These are phyloP conservation scores for Sarcophaga subvicina DNA, from an alignment of 2,888 invertebrate genomes.

Conservation along the genomic window DNA sequence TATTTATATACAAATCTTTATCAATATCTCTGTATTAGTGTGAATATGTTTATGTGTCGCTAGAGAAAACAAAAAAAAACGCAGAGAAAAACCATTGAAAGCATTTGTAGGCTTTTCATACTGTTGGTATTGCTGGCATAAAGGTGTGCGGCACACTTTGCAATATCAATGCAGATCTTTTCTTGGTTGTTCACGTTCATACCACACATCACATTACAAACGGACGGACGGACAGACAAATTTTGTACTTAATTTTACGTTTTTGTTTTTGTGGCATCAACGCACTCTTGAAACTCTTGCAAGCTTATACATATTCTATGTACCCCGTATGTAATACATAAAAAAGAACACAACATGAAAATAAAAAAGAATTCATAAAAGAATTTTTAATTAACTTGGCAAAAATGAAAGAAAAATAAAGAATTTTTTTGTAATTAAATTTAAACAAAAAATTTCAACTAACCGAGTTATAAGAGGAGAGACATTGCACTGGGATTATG, in stretches of 20 bases:
- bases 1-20: too few species aligned
- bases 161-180: conserved; percentile 61
- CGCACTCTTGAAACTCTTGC: conserved; percentile 18
- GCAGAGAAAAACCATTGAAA: neutral
- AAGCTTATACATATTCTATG: neutral
- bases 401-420: conserved; percentile 47
- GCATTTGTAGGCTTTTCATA: conserved; percentile 5
- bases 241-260: neutral
- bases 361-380: conserved; percentile 31
- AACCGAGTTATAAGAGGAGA: neutral
- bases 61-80: neutral
- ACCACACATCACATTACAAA: neutral
- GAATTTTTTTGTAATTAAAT: conserved; percentile 39
- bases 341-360: neutral
- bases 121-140: neutral
- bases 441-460: conserved; percentile 30
- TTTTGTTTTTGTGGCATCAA: conserved; percentile 16
- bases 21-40: neutral
- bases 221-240: conserved; percentile 3
- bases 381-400: conserved; percentile 78
- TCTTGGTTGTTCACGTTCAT: conserved; percentile 11
- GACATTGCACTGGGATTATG: neutral
- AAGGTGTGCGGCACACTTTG: conserved; percentile 66
- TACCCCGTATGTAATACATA: neutral
- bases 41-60: neutral